phyloP scores from a whole-genome alignment of 2,113 vertebrate species.

The Corapipo altera region DNA sequence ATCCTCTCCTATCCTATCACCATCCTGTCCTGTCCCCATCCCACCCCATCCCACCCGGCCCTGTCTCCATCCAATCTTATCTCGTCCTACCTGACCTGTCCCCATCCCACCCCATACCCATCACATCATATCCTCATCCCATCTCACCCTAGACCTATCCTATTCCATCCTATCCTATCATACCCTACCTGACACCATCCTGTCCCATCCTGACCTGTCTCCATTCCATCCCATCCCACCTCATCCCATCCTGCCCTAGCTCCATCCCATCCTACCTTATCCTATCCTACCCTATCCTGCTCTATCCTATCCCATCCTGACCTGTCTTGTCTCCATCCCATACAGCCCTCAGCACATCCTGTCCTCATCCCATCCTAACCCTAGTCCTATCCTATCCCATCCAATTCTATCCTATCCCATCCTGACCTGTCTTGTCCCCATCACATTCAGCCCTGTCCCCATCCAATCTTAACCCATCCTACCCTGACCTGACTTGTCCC shows the following conservation, averaged over 20 bases:
- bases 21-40: neutral
- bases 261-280: no score
- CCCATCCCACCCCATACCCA: neutral
- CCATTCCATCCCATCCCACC: neutral
- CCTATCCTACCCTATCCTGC: neutral
- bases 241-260: neutral
- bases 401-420: neutral
- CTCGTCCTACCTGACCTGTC: neutral
- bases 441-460: neutral
- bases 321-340: neutral
- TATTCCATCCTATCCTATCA: neutral
- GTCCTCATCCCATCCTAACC: neutral
- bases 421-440: neutral
- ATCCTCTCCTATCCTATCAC: neutral
- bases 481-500: neutral
- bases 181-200: no score
- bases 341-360: neutral
- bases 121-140: neutral
- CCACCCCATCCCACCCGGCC: neutral
- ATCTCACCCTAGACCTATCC: neutral
- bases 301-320: neutral
- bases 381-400: neutral
- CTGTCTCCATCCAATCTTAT: neutral
- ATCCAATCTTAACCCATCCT: neutral
- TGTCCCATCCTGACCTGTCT: neutral